Conservation (phyloP, 2,797 vertebrate species). For the Brotula barbata region DNA sequence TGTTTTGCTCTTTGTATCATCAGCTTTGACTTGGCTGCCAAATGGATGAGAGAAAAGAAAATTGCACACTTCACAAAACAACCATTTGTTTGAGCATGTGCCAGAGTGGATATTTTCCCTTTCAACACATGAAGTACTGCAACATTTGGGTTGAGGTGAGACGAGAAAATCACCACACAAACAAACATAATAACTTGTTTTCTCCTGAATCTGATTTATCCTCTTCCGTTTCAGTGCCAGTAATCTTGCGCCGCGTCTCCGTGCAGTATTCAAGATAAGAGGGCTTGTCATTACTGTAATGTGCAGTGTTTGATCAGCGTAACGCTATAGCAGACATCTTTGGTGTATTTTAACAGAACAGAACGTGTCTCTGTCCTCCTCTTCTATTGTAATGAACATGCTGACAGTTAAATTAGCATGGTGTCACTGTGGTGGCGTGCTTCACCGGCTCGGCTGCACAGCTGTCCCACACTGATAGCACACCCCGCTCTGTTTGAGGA, state of each 20-base stretch:
- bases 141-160: conserved; percentile 15
- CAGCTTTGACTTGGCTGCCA: conserved; percentile 20
- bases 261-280: conserved; percentile 57
- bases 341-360: conserved; percentile 52
- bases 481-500: conserved; percentile 50
- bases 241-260: conserved; percentile 38
- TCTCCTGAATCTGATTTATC: conserved; percentile 35
- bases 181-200: conserved; percentile 33
- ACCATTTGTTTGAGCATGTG: conserved; percentile 17
- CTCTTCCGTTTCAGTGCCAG: conserved; percentile 49
- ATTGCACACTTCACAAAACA: conserved; percentile 9
- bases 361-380: conserved; percentile 44
- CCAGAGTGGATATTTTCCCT: conserved; percentile 2
- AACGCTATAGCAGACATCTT: conserved; percentile 42
- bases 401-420: conserved; percentile 74
- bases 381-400: conserved; percentile 63
- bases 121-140: conserved; percentile 5
- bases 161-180: conserved; percentile 2
- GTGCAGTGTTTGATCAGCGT: conserved; percentile 39
- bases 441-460: conserved; percentile 61
- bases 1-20: neutral
- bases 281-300: conserved; percentile 51
- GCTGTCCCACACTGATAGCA: conserved; percentile 73
- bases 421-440: conserved; percentile 61
- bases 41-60: conserved; percentile 22